Evolutionary conservation across 2,888 invertebrate genomes (phyloP).

Genomic region (Troides helena): DNA sequence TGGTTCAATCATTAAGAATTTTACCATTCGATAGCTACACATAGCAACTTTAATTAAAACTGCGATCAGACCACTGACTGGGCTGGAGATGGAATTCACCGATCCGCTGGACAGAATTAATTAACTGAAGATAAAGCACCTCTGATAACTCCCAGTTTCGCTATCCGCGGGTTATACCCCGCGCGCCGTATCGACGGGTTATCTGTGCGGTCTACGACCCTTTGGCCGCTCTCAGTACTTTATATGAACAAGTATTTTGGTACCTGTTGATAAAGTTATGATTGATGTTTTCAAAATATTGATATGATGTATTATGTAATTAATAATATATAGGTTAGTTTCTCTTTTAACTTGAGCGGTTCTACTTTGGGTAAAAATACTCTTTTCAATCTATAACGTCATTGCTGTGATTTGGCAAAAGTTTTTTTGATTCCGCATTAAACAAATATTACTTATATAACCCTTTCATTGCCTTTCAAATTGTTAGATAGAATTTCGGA

Average conservation of each 20-base stretch:
- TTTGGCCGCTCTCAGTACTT: conserved; percentile 2
- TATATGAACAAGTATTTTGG: background rate
- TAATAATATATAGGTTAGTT: background rate
- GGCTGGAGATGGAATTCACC: conserved; percentile 33
- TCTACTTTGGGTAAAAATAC: no score
- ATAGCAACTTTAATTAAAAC: conserved; percentile 33
- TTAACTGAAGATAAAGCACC: conserved; percentile 60
- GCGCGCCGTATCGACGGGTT: conserved; percentile 36
- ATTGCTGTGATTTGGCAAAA: no score
- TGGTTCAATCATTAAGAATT: no score
- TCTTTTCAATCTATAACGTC: no score
- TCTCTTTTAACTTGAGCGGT: no score
- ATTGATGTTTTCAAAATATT: background rate
- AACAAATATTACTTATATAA: no score
- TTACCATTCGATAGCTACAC: background rate
- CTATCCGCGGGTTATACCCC: conserved; percentile 23
- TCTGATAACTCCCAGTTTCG: conserved; percentile 58
- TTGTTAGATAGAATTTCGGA: no score
- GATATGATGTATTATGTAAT: no score
- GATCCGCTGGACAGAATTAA: conserved; percentile 53
- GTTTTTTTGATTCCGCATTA: no score
- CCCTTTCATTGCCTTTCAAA: no score
- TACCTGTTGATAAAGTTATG: background rate
- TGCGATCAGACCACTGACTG: conserved; percentile 33
- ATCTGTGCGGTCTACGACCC: conserved; percentile 33